Base-by-base conservation (phyloP, 1,140 invertebrate genomes). In the Babylonia areolata region DNA sequence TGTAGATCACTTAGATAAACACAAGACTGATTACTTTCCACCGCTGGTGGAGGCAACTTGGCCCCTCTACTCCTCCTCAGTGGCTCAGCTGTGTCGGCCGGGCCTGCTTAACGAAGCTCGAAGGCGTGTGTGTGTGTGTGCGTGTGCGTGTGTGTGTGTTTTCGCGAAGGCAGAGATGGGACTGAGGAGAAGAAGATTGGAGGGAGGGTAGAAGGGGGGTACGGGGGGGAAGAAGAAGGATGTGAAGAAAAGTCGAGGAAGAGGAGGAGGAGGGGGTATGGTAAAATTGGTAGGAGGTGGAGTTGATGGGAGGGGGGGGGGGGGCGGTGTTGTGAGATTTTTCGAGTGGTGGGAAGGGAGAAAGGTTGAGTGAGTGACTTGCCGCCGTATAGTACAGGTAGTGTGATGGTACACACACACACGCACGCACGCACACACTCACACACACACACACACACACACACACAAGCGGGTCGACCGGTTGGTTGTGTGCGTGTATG, bases 1-100 rank as follows among this genome's bases (percentile, higher is more conserved):
- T 64, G 58, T 64, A 64, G 58, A 64, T 64, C 58, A 64, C 58
- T 64, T 64, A 64, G 58, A 64, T 64, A 64, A 64, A 64, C 58
- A 64, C 58, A 28, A 64, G 58, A 64, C 58, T 64, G 58, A 64
- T n/a, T 64, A 64, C 58, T 64, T 64, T 64, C 58, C 58, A 28
- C 58, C 12, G 58, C 58, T n/a, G 6, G 58, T 64, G 15, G n/a
- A 28, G 17, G 5, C 17, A 64, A 23, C 15, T 64, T 12, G 58
- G 28, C 58, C 58, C 58, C 58, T 23, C 58, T 23, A 12, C 58
- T 2, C 58, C 58, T 64, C 0, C 28, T 64, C 28, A 23, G 15
- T 6, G 6, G 12, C 23, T 64, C 28, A 23, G 17, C 58, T 64
- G 58, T 64, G 28, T 64, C 28, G 58, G 5, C 28, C 5, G 15